A percentile compares a stretch with the other conserved stretches of the same genome.
Evolutionary conservation across 2,888 invertebrate genomes (phyloP).

Genomic region (Brachyopa scutellaris): DNA sequence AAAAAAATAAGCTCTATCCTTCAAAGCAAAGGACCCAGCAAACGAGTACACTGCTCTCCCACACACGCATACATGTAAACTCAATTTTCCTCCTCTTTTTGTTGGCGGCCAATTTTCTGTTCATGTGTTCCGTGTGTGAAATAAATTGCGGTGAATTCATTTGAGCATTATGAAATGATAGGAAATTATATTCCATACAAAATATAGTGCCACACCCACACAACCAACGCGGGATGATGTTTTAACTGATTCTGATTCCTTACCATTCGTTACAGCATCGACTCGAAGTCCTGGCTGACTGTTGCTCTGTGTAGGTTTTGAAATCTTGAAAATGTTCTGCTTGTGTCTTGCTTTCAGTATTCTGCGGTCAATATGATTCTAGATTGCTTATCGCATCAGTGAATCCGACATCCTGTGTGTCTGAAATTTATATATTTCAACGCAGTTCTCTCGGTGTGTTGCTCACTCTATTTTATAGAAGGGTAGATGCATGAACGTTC

Average conservation of each 20-base stretch:
- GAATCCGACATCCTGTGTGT: slow-evolving; percentile 63
- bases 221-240: slow-evolving; percentile 8
- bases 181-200: slow-evolving; percentile 63
- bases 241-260: slow-evolving; percentile 51
- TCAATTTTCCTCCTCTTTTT: neutral
- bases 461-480: neutral
- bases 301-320: slow-evolving; percentile 47
- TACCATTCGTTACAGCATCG: neutral
- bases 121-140: slow-evolving; percentile 33
- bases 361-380: slow-evolving; percentile 62
- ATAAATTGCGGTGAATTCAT: slow-evolving; percentile 70
- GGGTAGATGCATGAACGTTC: no score
- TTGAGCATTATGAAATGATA: slow-evolving; percentile 67
- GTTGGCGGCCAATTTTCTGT: slow-evolving; percentile 11
- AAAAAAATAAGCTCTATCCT: slow-evolving; percentile 16
- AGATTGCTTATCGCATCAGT: slow-evolving; percentile 66
- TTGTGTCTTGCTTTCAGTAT: slow-evolving; percentile 18
- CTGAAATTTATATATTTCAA: slow-evolving; percentile 64
- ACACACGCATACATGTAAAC: neutral
- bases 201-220: slow-evolving; percentile 35
- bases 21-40: slow-evolving; percentile 15
- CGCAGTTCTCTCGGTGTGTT: slow-evolving; percentile 33
- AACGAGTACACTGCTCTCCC: neutral
- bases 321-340: slow-evolving; percentile 25
- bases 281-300: slow-evolving; percentile 1